These are phyloP conservation scores for Plodia interpunctella DNA, from an alignment of 1,140 invertebrate genomes.

Conservation along the genomic window DNA sequence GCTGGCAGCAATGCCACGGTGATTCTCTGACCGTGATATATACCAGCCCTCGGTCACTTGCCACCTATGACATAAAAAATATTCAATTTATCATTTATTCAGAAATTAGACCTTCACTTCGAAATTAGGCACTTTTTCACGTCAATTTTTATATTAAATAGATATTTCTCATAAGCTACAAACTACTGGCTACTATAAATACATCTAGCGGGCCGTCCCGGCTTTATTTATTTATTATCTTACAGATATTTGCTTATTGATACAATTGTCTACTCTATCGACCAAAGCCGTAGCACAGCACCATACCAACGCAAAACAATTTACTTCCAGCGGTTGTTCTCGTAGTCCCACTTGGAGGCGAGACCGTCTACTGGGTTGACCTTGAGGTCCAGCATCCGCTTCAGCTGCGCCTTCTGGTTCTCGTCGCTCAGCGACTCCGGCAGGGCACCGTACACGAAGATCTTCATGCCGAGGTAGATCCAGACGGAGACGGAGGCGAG, in stretches of 20 bases:
- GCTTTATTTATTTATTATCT: slow-evolving; percentile 56
- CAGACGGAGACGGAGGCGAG: slow-evolving; percentile 81
- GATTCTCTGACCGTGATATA: no score
- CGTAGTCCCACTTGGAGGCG: slow-evolving; percentile 83
- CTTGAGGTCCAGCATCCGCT: slow-evolving; percentile 88
- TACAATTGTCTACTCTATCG: slow-evolving; percentile 49
- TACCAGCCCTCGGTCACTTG: no score
- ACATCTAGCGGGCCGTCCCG: no score
- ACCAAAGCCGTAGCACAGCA: slow-evolving; percentile 23
- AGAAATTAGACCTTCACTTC: no score
- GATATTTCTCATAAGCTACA: no score
- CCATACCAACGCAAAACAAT: slow-evolving; percentile 18
- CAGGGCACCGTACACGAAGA: slow-evolving; percentile 86
- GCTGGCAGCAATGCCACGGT: no score
- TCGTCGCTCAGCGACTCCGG: slow-evolving; percentile 87
- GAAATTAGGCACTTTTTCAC: no score
- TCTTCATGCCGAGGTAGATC: slow-evolving; percentile 83
- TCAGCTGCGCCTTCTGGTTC: slow-evolving; percentile 84
- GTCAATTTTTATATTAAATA: no score
- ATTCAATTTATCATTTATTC: no score
- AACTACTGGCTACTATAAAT: no score
- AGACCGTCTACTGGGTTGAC: slow-evolving; percentile 88
- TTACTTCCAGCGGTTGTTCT: slow-evolving; percentile 84
- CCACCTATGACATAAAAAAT: no score
- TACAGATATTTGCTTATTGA: slow-evolving; percentile 50